A percentile compares a stretch with the other conserved stretches of the same genome.
Conservation (phyloP, 2,888 invertebrate genomes). For the Heliconius ismenius region DNA sequence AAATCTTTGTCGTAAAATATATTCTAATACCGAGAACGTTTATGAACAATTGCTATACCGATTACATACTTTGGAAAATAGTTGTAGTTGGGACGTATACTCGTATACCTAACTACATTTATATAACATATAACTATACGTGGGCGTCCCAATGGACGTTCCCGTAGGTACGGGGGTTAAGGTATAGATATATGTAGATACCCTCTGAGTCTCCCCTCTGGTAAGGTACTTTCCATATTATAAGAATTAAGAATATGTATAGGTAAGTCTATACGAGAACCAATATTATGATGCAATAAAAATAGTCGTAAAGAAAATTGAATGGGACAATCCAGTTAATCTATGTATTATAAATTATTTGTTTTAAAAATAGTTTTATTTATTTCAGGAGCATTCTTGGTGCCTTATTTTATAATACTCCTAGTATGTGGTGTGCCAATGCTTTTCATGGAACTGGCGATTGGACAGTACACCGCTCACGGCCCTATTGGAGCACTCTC, state of each 20-base stretch:
- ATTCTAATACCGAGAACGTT: no score
- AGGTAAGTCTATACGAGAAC: background rate
- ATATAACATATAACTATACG: no score
- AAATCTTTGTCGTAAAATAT: no score
- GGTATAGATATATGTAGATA: no score
- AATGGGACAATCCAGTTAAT: background rate
- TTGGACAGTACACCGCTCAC: slow-evolving; percentile 95
- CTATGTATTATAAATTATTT: background rate
- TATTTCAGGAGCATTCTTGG: slow-evolving; percentile 93
- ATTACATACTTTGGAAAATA: background rate
- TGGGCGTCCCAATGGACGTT: no score
- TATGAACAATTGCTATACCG: no score
- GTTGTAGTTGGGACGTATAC: background rate
- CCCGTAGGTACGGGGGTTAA: no score
- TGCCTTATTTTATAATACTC: slow-evolving; percentile 96
- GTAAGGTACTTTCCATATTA: background rate
- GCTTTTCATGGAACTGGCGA: slow-evolving; percentile 95
- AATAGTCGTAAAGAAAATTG: background rate
- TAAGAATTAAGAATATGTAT: background rate
- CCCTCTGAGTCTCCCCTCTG: no score
- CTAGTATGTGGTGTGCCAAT: slow-evolving; percentile 94
- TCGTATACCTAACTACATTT: no score
- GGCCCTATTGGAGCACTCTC: slow-evolving; percentile 96
- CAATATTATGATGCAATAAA: background rate
- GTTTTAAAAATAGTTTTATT: background rate